A percentile compares a stretch with the other conserved stretches of the same genome.
phyloP scores from a whole-genome alignment of 2,797 vertebrate genomes.

The Eulemur coronatus region DNA sequence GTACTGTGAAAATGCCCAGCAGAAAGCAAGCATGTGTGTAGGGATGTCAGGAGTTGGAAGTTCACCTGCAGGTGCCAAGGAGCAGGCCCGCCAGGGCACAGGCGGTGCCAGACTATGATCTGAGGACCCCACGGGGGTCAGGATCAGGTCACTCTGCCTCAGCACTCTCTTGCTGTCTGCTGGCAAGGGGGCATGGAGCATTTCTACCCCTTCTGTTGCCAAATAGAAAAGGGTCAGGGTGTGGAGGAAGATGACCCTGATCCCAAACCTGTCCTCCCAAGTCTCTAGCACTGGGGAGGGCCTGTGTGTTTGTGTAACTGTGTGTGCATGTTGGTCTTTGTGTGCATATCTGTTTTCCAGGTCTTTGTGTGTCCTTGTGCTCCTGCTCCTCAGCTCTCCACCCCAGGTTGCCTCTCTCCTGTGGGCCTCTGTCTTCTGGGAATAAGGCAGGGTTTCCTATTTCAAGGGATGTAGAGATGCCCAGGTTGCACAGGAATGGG shows the following conservation, averaged over 20 bases:
- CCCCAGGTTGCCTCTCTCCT: constrained; percentile 33
- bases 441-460: background rate
- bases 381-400: constrained; percentile 33
- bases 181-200: background rate
- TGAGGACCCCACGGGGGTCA: background rate
- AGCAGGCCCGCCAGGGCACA: background rate
- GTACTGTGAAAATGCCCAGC: constrained; percentile 73
- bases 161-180: constrained; percentile 9
- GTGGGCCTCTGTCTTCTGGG: constrained; percentile 50
- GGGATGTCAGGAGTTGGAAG: constrained; percentile 29
- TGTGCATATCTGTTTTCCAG: constrained; percentile 27
- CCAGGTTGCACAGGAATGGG: constrained; percentile 31
- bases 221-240: constrained; percentile 68
- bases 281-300: constrained; percentile 28
- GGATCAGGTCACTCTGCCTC: background rate
- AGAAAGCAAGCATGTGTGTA: background rate
- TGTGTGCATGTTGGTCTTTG: constrained; percentile 16
- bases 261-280: constrained; percentile 1
- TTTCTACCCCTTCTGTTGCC: constrained; percentile 60
- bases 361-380: constrained; percentile 36
- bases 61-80: constrained; percentile 67
- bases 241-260: background rate
- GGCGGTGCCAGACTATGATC: background rate
- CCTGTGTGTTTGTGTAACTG: constrained; percentile 32
- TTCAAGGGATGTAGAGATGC: background rate